Evolutionary conservation across 64 coral and sea anemone species (phyloP), one percentile per base, ranked within the genome.

Genomic region (Orbicella faveolata): DNA sequence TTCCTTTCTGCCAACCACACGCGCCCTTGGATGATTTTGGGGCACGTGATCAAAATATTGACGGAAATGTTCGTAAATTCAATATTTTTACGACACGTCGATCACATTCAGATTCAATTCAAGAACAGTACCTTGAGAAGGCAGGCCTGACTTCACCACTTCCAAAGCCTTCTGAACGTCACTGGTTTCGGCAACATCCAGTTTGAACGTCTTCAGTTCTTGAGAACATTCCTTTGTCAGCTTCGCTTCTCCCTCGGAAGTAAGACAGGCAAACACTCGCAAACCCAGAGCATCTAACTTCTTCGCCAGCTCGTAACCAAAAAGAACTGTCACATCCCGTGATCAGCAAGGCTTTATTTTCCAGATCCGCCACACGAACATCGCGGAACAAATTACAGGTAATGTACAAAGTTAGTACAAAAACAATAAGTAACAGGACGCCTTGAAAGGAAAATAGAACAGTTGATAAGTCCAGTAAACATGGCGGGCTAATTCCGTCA

Each of bases 281-380:
- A 92, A 86, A 33, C 90, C 84, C 23, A 20, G 75, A 1, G 74
- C 33, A 74, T 92, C 90, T 35, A 92, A 78, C 21, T 51, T 52
- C 39, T 83, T 87, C 15, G 83, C 83, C 18, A 92, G 33, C 81
- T 92, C 74, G 44, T 87, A 68, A 57, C 83, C 90, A 20, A 92
- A 92, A 9, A 83, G n/a, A 83, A 54, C 37, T 92, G 33, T 92
- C 90, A 67, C 90, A 92, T 16, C 90, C 90, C 0, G 90, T 92
- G 35, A 92, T 87, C 5, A 92, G 23, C 16, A 92, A 83, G 21
- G 83, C 84, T 87, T 92, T 92, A 44, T 92, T 79, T 7, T 87
- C 59, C 44, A 87, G 83, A 10, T 74, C 64, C 54, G 90, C 35
- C 20, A 92, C 83, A n/a, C 3, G 36, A 26, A 21, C 39, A 84